These are phyloP conservation scores for Drosophila baimaii DNA, from an alignment of 1,140 invertebrate species.

Conservation along the genomic window DNA sequence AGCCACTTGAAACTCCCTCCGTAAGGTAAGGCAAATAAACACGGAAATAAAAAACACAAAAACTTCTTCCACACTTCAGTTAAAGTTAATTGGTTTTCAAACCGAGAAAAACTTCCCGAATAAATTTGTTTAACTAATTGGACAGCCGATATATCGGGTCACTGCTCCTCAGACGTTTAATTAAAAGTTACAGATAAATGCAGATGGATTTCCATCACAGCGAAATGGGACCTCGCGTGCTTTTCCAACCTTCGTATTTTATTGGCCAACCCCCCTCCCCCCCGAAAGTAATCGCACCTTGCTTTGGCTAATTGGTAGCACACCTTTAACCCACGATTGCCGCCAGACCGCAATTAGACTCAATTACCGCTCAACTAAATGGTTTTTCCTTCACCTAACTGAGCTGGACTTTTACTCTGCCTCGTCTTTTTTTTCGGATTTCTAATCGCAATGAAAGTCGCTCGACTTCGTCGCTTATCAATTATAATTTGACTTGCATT, in stretches of 20 bases:
- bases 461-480: constrained; percentile 43
- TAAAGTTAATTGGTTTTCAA: constrained; percentile 34
- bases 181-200: constrained; percentile 35
- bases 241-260: constrained; percentile 22
- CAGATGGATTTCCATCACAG: constrained; percentile 25
- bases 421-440: constrained; percentile 48
- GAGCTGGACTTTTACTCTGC: constrained; percentile 36
- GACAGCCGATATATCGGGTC: constrained; percentile 16
- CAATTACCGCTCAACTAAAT: constrained; percentile 53
- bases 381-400: constrained; percentile 28
- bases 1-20: constrained; percentile 30
- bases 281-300: constrained; percentile 52
- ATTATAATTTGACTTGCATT: constrained; percentile 48
- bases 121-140: constrained; percentile 62
- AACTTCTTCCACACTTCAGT: constrained; percentile 23
- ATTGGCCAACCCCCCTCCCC: constrained; percentile 6
- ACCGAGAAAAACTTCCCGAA: constrained; percentile 7
- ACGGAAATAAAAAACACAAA: constrained; percentile 13
- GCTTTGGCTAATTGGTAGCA: constrained; percentile 60
- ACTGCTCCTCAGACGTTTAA: constrained; percentile 33
- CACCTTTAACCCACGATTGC: constrained; percentile 65
- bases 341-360: constrained; percentile 56
- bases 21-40: constrained; percentile 34
- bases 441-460: constrained; percentile 65
- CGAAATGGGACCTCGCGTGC: constrained; percentile 48